Conservation (phyloP, 2,113 vertebrate genomes). For the Chlorodrepanis virens region DNA sequence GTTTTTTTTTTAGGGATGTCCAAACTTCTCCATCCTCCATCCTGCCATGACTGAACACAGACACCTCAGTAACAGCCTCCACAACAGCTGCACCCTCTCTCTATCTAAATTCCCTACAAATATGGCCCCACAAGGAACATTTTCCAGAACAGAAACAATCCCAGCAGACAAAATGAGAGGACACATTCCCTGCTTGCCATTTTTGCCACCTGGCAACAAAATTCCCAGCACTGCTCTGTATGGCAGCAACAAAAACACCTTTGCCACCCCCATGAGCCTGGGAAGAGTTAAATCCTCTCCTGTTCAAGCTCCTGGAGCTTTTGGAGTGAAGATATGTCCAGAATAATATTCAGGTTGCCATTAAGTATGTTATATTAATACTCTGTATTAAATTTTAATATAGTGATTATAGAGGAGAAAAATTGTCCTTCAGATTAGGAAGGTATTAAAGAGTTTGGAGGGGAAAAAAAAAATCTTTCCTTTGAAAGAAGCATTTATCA, state of each 20-base stretch:
- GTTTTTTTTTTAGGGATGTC: not conserved
- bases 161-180: not conserved
- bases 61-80: not conserved
- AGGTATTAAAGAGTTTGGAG: conserved; percentile 43
- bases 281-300: not conserved
- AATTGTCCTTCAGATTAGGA: conserved; percentile 56
- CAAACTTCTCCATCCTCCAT: not conserved
- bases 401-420: conserved; percentile 67
- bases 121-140: not conserved
- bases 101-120: not conserved
- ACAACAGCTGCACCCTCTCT: not conserved
- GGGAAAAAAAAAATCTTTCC: not conserved
- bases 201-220: not conserved
- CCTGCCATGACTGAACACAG: not conserved
- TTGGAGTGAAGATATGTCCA: not conserved
- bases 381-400: conserved; percentile 71
- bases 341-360: not conserved
- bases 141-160: not conserved
- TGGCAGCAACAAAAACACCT: not conserved
- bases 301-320: not conserved
- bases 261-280: not conserved
- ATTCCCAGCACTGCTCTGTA: not conserved
- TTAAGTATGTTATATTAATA: conserved; percentile 63
- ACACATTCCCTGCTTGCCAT: not conserved
- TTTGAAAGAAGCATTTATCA: conserved; percentile 47